phyloP scores from a whole-genome alignment of 2,888 invertebrate species.

The Pyrocoelia pectoralis region DNA sequence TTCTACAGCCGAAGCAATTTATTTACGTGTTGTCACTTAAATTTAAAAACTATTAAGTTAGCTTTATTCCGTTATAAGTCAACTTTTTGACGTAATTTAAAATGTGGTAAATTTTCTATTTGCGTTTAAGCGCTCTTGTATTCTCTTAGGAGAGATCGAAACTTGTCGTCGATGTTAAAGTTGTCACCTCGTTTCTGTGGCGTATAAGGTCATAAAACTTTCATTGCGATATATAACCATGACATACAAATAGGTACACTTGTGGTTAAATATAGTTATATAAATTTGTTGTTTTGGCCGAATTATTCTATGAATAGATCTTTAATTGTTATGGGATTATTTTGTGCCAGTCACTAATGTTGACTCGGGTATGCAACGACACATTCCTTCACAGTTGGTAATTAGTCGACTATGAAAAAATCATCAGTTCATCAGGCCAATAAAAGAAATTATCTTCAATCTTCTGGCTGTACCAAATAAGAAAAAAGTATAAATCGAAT shows the following conservation, averaged over 20 bases:
- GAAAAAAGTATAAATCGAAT: too few relatives aligned
- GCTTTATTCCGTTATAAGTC: not conserved
- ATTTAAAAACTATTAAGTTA: conserved; percentile 11
- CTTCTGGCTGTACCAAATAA: too few relatives aligned
- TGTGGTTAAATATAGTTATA: conserved; percentile 17
- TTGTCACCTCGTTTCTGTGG: conserved; percentile 17
- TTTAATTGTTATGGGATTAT: conserved; percentile 14
- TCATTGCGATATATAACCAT: conserved; percentile 10
- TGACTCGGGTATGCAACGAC: not conserved
- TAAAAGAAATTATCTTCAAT: too few relatives aligned
- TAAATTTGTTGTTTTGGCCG: conserved; percentile 23
- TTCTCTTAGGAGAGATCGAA: conserved; percentile 22
- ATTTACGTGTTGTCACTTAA: conserved; percentile 17
- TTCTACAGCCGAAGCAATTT: conserved; percentile 24
- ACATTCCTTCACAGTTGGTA: too few relatives aligned
- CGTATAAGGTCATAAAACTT: conserved; percentile 26
- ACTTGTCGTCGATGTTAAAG: conserved; percentile 19
- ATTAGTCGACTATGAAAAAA: too few relatives aligned
- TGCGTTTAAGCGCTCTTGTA: conserved; percentile 22
- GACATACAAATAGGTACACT: conserved; percentile 16
- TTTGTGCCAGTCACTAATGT: conserved; percentile 7
- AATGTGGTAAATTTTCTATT: conserved; percentile 16
- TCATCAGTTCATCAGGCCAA: too few relatives aligned
- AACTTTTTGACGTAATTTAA: not conserved
- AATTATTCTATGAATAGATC: conserved; percentile 23